These are phyloP conservation scores for Sarcophaga caerulescens DNA, from an alignment of 2,888 invertebrate species.

Conservation along the genomic window DNA sequence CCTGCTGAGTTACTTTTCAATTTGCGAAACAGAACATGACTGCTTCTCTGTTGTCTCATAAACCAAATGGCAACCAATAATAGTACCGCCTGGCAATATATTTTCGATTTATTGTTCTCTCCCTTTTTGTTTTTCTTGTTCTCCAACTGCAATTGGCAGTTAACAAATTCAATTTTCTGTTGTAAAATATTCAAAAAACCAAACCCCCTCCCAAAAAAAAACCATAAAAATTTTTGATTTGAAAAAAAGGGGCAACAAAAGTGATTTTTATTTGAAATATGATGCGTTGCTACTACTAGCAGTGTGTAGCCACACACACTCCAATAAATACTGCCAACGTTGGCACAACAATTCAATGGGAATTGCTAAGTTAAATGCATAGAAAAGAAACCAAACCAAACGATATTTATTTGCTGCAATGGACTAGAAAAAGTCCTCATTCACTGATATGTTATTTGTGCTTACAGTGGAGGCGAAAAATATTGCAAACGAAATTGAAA, in stretches of 20 bases:
- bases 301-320: neutral
- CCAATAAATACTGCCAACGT: neutral
- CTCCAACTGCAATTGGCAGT: conserved; percentile 50
- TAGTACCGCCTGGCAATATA: neutral
- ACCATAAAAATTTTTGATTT: no score
- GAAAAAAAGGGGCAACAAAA: no score
- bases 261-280: no score
- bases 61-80: conserved; percentile 14
- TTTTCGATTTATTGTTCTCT: conserved; percentile 8
- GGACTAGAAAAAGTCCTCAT: neutral
- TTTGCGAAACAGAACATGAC: neutral
- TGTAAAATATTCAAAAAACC: conserved; percentile 36
- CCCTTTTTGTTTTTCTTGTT: neutral
- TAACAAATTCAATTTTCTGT: conserved; percentile 44
- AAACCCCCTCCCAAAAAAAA: neutral
- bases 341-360: neutral
- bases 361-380: neutral
- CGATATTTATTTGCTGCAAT: neutral
- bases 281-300: no score
- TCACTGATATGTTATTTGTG: neutral
- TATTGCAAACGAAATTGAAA: neutral
- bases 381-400: neutral
- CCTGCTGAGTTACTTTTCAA: conserved; percentile 11
- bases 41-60: conserved; percentile 7
- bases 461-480: neutral